Evolutionary conservation across 2,113 vertebrate genomes (phyloP).

Genomic region (Neomonachus schauinslandi): DNA sequence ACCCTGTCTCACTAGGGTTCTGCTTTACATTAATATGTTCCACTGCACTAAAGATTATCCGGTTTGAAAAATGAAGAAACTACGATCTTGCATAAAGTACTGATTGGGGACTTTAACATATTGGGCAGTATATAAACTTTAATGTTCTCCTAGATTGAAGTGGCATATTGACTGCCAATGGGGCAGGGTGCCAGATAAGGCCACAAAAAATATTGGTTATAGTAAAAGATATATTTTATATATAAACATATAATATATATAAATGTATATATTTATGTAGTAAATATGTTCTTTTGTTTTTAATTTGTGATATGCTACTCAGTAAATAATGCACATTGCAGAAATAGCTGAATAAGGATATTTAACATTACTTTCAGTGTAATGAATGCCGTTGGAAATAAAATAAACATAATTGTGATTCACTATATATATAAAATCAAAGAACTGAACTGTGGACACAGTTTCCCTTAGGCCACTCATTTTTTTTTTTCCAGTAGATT

Average conservation of each 20-base stretch:
- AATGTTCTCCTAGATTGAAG: not conserved
- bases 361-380: conserved; percentile 54
- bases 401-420: conserved; percentile 44
- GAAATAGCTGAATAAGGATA: conserved; percentile 42
- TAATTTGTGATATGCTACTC: not conserved
- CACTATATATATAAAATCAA: conserved; percentile 14
- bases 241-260: not conserved
- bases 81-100: not conserved
- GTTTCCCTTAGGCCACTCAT: not conserved
- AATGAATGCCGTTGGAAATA: conserved; percentile 32
- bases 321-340: conserved; percentile 6
- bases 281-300: conserved; percentile 36
- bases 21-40: not conserved
- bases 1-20: not conserved
- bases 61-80: not conserved
- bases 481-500: conserved; percentile 21
- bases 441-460: not conserved
- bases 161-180: not conserved
- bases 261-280: not conserved
- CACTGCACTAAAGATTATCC: not conserved
- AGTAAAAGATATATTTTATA: not conserved
- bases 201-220: not conserved
- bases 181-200: not conserved
- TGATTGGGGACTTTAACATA: not conserved
- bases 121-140: not conserved